phyloP scores from a whole-genome alignment of 2,888 invertebrate species.

The Scaptomyza tumidula region DNA sequence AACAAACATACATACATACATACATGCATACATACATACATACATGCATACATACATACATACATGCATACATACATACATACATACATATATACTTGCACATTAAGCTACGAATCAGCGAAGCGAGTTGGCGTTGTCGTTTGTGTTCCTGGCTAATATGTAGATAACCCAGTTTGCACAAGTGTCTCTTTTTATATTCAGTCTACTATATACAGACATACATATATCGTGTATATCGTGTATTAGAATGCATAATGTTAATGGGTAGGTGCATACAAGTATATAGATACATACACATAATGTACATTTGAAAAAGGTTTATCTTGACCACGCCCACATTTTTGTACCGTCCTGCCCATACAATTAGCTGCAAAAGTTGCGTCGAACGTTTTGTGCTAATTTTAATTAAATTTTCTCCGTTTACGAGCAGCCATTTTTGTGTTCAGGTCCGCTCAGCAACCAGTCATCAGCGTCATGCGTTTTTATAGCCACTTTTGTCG shows the following conservation, averaged over 20 bases:
- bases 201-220: neutral
- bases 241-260: constrained; percentile 10
- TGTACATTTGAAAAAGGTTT: constrained; percentile 5
- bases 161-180: constrained; percentile 76
- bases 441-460: constrained; percentile 22
- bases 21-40: constrained; percentile 4
- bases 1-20: too few relatives aligned
- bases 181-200: constrained; percentile 48
- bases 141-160: constrained; percentile 11
- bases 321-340: constrained; percentile 38
- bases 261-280: neutral
- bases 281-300: neutral
- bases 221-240: neutral
- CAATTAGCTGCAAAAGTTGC: neutral
- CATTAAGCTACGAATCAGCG: constrained; percentile 25
- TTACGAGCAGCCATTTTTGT: constrained; percentile 53
- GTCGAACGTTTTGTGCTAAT: constrained; percentile 41
- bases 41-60: constrained; percentile 11
- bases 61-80: constrained; percentile 17
- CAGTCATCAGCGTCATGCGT: constrained; percentile 54
- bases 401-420: constrained; percentile 53
- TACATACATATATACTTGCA: constrained; percentile 3
- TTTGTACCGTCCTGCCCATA: constrained; percentile 2
- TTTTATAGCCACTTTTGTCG: constrained; percentile 60
- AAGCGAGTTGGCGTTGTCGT: constrained; percentile 11